These are phyloP conservation scores for Salpingus planirostris DNA, from an alignment of 2,888 invertebrate genomes.

Conservation along the genomic window DNA sequence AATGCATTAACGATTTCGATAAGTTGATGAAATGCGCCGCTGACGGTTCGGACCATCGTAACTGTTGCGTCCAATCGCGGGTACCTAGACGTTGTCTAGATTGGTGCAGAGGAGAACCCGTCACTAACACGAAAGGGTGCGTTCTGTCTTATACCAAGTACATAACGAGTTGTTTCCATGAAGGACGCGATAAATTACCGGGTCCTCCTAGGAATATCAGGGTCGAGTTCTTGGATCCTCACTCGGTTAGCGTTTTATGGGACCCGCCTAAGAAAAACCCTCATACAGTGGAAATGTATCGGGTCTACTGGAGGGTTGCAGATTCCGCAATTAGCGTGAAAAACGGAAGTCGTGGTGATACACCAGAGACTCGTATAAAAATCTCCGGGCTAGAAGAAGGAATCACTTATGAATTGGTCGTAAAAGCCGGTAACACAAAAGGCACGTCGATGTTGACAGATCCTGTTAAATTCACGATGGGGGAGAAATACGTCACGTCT, in stretches of 20 bases:
- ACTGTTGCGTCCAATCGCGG: conserved; percentile 71
- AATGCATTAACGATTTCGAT: conserved; percentile 75
- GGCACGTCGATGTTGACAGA: conserved; percentile 68
- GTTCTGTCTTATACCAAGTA: conserved; percentile 62
- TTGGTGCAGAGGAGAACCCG: conserved; percentile 73
- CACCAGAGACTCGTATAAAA: conserved; percentile 59
- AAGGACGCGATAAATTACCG: conserved; percentile 64
- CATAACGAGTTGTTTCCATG: conserved; percentile 75
- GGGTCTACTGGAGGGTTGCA: conserved; percentile 70
- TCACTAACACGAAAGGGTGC: conserved; percentile 56
- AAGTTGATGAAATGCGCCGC: conserved; percentile 82
- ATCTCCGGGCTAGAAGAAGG: conserved; percentile 66
- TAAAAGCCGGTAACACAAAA: conserved; percentile 65
- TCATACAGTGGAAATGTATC: conserved; percentile 71
- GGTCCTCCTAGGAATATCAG: conserved; percentile 67
- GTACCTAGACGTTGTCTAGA: conserved; percentile 75
- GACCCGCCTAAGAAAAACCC: conserved; percentile 76
- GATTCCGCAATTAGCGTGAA: conserved; percentile 38
- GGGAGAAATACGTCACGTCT: conserved; percentile 63
- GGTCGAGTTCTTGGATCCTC: conserved; percentile 48
- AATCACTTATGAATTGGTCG: conserved; percentile 67
- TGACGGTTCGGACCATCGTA: conserved; percentile 71
- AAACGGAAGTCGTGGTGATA: conserved; percentile 59
- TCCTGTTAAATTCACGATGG: conserved; percentile 65
- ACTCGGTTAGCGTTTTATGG: conserved; percentile 58